Conservation (phyloP, 2,113 vertebrate genomes). For the Callopanchax toddi region DNA sequence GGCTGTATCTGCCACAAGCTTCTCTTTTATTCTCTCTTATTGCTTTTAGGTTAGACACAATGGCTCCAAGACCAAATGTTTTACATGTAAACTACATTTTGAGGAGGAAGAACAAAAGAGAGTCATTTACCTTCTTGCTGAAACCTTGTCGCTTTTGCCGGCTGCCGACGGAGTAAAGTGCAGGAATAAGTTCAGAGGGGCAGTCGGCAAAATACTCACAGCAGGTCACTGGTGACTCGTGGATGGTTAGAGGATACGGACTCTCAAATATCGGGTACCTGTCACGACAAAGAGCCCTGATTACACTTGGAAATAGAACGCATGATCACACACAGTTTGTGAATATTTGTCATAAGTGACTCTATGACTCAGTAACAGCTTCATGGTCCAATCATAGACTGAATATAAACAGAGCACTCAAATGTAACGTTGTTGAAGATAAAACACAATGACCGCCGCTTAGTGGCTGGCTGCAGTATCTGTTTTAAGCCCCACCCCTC, state of each 20-base stretch:
- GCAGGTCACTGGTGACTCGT: constrained; percentile 88
- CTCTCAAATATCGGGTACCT: constrained; percentile 83
- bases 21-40: background rate
- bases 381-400: no score
- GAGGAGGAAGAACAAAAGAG: background rate
- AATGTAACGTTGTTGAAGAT: no score
- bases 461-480: no score
- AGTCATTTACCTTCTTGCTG: constrained; percentile 92
- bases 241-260: constrained; percentile 79
- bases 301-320: background rate
- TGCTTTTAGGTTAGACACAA: background rate
- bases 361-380: no score
- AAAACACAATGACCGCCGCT: no score
- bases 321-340: no score
- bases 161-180: constrained; percentile 94
- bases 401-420: no score
- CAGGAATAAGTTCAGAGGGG: constrained; percentile 94
- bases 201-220: constrained; percentile 98
- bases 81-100: background rate
- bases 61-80: background rate
- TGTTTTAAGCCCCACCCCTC: no score
- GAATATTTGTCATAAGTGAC: no score
- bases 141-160: constrained; percentile 96
- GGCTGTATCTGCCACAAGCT: background rate
- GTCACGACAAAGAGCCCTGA: constrained; percentile 11